phyloP scores from a whole-genome alignment of 2,888 invertebrate genomes.

The Linnaemya vulpina region DNA sequence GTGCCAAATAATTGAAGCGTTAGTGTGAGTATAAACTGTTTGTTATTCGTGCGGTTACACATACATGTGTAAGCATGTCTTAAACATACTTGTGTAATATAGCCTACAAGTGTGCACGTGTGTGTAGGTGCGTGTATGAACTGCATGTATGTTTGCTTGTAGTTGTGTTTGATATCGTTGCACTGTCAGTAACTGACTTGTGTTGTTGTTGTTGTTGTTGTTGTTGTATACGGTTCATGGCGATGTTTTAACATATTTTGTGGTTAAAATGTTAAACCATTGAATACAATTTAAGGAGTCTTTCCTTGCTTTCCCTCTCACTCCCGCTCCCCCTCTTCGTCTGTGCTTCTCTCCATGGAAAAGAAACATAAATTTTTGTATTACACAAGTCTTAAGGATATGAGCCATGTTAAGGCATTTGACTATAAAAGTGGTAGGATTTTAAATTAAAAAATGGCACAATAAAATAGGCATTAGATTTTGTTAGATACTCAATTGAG shows the following conservation, averaged over 20 bases:
- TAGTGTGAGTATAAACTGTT: conserved; percentile 5
- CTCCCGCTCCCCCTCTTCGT: neutral
- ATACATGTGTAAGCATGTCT: neutral
- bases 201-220: neutral
- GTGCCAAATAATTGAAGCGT: conserved; percentile 24
- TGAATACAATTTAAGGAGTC: conserved; percentile 46
- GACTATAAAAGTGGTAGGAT: conserved; percentile 37
- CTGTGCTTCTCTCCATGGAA: neutral
- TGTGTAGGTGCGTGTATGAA: too few relatives aligned
- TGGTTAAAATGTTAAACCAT: conserved; percentile 67
- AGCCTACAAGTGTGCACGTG: neutral
- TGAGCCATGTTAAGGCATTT: conserved; percentile 56
- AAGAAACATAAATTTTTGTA: conserved; percentile 57
- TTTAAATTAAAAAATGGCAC: conserved; percentile 31
- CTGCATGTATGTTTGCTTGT: neutral
- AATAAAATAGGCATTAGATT: conserved; percentile 44
- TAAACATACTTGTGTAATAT: conserved; percentile 2
- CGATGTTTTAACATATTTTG: conserved; percentile 68
- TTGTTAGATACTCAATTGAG: conserved; percentile 34
- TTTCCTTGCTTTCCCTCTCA: neutral
- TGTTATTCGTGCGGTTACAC: conserved; percentile 26
- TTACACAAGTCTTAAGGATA: conserved; percentile 38
- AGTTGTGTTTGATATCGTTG: neutral
- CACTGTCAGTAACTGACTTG: neutral
- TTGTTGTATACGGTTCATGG: conserved; percentile 35